Evolutionary conservation across 2,888 invertebrate genomes (phyloP).

Genomic region (Metalampra italica): DNA sequence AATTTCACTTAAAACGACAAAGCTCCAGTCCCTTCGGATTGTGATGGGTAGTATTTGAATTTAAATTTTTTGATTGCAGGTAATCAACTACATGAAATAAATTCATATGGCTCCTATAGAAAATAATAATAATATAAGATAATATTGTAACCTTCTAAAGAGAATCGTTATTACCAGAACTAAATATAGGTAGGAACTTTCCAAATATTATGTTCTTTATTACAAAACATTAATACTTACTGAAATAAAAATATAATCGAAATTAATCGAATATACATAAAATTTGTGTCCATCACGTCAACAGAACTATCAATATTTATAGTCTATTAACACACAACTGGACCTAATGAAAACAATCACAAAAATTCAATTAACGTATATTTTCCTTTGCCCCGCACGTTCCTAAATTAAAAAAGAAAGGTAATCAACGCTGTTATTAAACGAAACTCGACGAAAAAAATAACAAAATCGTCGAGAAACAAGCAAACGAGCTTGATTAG

Average conservation of each 20-base stretch:
- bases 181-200: no score
- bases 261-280: slow-evolving; percentile 15
- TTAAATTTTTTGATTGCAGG: no score
- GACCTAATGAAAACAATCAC: slow-evolving; percentile 36
- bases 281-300: slow-evolving; percentile 9
- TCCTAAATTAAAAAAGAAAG: slow-evolving; percentile 60
- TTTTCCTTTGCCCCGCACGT: slow-evolving; percentile 32
- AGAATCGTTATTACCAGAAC: no score
- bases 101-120: no score
- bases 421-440: slow-evolving; percentile 53
- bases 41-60: no score
- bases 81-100: no score
- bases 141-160: no score
- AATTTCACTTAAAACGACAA: no score
- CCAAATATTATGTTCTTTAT: no score
- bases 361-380: slow-evolving; percentile 57
- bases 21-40: no score
- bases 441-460: slow-evolving; percentile 20
- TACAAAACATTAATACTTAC: no score
- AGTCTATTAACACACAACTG: slow-evolving; percentile 11
- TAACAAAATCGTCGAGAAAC: slow-evolving; percentile 41
- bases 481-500: slow-evolving; percentile 66
- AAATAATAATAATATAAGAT: no score
- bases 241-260: background rate
- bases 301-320: slow-evolving; percentile 4